Base-by-base conservation (phyloP, 2,797 vertebrate genomes). In the Natrix natrix region DNA sequence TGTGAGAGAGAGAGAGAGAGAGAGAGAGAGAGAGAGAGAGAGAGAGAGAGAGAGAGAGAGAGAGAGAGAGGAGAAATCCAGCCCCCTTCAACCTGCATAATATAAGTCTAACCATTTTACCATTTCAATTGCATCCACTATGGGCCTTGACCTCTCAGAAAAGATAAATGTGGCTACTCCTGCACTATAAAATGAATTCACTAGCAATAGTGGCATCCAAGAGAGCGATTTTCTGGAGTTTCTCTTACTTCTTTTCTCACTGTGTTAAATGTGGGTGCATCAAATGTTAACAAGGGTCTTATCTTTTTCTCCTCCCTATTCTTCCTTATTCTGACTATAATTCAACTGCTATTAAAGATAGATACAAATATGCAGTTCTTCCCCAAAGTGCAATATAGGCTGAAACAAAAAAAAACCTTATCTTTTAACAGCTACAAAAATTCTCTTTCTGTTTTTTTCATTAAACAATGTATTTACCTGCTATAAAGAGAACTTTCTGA, bases 401-500 rank as follows among this genome's bases (percentile, higher is more conserved):
- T 60, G 43, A 5, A n/a, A 78, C 52, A 14, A 37, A 60, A 88
- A 88, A 16, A 63, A 28, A 12, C 3, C 4, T 52, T 52, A 88
- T 92, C 61, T 55, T 56, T 89, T 32, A 37, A 24, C 32, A 69
- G 87, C 28, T 90, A 13, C 10, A 86, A 52, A n/a, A 37, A 91
- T 2, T 91, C 5, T 32, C 5, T 32, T 60, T 74, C 13, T 22
- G 12, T 86, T 63, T 10, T 0, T 17, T 91, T 14, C 56, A 2
- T 24, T 28, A 69, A 90, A 10, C 87, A 59, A 54, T 20, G 0
- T 5, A 94, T 98, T 83, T 96, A 99, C 99, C 98, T 99, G 97
- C 98, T 97, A 94, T 99, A 99, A 2, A 99, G 98, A 4, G 98
- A 98, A 24, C 98, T 98, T 97, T 99, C 99, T 78, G 98, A 98